These are phyloP conservation scores for Dugesia japonica DNA, from an alignment of 2,888 invertebrate species.

Conservation along the genomic window DNA sequence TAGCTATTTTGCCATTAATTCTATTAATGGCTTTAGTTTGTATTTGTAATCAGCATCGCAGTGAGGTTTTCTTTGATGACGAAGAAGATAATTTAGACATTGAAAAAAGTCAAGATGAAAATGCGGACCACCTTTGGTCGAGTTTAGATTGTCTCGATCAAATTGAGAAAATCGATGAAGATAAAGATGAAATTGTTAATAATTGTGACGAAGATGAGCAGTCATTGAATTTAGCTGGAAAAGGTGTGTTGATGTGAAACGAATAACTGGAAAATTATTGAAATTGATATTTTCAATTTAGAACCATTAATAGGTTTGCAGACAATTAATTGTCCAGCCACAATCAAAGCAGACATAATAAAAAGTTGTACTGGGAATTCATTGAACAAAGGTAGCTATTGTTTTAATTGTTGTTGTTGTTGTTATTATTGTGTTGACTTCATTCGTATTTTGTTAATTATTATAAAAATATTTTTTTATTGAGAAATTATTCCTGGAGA, in stretches of 20 bases:
- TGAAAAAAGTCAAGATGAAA: not conserved
- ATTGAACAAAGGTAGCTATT: not conserved
- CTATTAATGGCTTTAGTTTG: not conserved
- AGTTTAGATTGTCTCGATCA: not conserved
- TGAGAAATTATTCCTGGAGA: no score
- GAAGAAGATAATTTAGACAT: not conserved
- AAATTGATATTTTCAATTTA: not conserved
- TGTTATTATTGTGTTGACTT: no score
- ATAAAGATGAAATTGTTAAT: not conserved
- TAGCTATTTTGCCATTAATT: constrained; percentile 17
- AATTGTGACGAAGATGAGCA: not conserved
- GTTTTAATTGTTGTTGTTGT: no score
- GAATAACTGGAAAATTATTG: no score
- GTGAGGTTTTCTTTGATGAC: not conserved
- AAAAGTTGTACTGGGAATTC: not conserved
- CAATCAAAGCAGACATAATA: not conserved
- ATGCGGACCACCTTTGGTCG: not conserved
- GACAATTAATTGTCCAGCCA: not conserved
- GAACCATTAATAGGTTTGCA: constrained; percentile 5
- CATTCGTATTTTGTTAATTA: no score
- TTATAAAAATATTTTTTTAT: no score
- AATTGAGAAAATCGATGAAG: not conserved
- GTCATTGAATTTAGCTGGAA: not conserved
- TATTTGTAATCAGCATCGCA: constrained; percentile 10
- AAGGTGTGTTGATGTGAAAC: no score